Conservation (phyloP, 2,797 vertebrate species). For the Mycteria americana region DNA sequence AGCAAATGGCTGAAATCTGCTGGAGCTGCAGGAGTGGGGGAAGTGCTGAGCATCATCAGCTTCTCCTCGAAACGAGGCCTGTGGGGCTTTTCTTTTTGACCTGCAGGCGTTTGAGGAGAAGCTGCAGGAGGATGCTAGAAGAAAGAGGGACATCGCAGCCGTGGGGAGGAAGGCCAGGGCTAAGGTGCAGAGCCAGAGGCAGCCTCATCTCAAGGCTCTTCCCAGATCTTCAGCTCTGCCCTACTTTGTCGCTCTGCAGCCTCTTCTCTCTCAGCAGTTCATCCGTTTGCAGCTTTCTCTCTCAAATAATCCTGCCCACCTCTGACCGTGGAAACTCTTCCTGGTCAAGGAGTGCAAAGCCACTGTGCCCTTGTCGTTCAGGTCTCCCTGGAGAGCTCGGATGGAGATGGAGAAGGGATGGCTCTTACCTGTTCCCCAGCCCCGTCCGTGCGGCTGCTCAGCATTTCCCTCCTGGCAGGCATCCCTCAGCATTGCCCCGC, state of each 20-base stretch:
- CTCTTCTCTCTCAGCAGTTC: not conserved
- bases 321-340: not conserved
- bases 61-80: not conserved
- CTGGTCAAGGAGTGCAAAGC: not conserved
- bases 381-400: not conserved
- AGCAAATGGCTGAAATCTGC: conserved; percentile 1
- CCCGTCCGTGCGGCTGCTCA: not conserved
- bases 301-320: not conserved
- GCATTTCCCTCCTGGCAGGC: not conserved
- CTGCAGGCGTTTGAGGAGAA: not conserved
- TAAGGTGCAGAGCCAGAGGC: not conserved
- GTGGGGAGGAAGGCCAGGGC: not conserved
- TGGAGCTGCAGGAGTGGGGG: not conserved
- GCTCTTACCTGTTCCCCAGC: not conserved
- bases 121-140: not conserved
- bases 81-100: not conserved
- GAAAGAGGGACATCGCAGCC: not conserved
- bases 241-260: not conserved
- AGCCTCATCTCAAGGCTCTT: not conserved
- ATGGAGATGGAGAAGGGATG: not conserved
- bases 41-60: not conserved
- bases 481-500: not conserved
- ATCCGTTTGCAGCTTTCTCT: not conserved
- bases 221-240: not conserved
- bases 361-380: not conserved